Percentiles rank a stretch among this genome's conserved stretches.
Conservation (phyloP, 2,113 vertebrate species). For the Dipodomys spectabilis region DNA sequence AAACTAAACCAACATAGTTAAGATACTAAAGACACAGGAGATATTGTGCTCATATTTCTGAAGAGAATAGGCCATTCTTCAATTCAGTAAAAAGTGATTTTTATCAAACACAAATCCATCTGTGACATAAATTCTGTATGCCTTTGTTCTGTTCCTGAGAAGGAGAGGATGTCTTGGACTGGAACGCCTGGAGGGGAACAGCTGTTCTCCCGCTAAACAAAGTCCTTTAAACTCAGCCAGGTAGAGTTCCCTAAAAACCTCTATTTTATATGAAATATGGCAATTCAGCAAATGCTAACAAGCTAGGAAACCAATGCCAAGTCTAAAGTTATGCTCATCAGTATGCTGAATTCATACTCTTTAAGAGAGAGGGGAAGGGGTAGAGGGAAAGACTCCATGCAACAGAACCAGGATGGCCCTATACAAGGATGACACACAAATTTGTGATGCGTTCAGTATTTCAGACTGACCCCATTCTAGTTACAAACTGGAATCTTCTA, state of each 20-base stretch:
- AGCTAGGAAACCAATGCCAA: neutral
- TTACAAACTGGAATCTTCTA: neutral
- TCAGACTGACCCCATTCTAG: neutral
- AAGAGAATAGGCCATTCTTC: slow-evolving; percentile 56
- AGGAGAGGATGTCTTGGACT: slow-evolving; percentile 38
- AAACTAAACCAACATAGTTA: slow-evolving; percentile 51
- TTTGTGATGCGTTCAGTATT: too few species aligned
- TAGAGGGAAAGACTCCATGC: neutral
- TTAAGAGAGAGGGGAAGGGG: neutral
- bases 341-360: neutral
- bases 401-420: neutral
- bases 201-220: slow-evolving; percentile 47
- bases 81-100: slow-evolving; percentile 57
- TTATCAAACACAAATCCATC: slow-evolving; percentile 65
- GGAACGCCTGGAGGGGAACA: slow-evolving; percentile 64
- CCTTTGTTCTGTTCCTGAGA: slow-evolving; percentile 60
- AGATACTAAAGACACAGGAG: slow-evolving; percentile 35
- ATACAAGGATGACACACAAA: neutral
- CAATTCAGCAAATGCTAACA: slow-evolving; percentile 62
- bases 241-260: slow-evolving; percentile 15
- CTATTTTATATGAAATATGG: slow-evolving; percentile 58
- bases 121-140: slow-evolving; percentile 52
- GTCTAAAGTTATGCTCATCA: neutral
- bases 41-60: slow-evolving; percentile 55
- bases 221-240: neutral